phyloP scores from a whole-genome alignment of 2,888 invertebrate species.

The Drosophila nr. perissopoda region DNA sequence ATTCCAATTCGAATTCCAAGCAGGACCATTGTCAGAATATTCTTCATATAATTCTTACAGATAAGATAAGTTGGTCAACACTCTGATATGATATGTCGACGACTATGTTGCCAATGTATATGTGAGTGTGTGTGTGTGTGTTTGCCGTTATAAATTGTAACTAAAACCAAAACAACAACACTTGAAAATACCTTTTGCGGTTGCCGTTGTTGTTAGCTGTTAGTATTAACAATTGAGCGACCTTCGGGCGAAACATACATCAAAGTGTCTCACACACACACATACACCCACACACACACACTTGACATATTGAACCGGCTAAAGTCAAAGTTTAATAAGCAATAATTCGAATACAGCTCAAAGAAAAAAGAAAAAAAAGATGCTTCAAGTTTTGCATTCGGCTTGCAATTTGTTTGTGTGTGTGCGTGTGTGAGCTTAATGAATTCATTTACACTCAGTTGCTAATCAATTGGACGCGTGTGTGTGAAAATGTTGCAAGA shows the following conservation, averaged over 20 bases:
- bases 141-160: conserved; percentile 2
- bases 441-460: conserved; percentile 70
- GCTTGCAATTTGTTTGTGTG: conserved; percentile 32
- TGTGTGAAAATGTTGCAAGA: conserved; percentile 42
- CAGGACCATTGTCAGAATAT: conserved; percentile 44
- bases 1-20: conserved; percentile 20
- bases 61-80: conserved; percentile 51
- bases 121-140: background rate
- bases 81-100: conserved; percentile 32
- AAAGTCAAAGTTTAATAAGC: conserved; percentile 64
- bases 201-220: background rate
- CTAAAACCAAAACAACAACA: conserved; percentile 35
- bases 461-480: conserved; percentile 76
- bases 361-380: conserved; percentile 2
- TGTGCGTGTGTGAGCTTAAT: conserved; percentile 46
- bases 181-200: conserved; percentile 48
- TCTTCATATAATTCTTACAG: conserved; percentile 50
- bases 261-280: background rate
- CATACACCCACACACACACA: background rate
- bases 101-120: conserved; percentile 40
- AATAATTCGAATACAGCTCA: conserved; percentile 59
- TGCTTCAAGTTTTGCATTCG: conserved; percentile 32
- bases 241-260: conserved; percentile 26
- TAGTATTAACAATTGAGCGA: conserved; percentile 10
- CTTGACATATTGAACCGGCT: conserved; percentile 35